Evolutionary conservation across 2,888 invertebrate genomes (phyloP), one percentile per base, ranked within the genome.

Genomic region (Synergus umbraculus): DNA sequence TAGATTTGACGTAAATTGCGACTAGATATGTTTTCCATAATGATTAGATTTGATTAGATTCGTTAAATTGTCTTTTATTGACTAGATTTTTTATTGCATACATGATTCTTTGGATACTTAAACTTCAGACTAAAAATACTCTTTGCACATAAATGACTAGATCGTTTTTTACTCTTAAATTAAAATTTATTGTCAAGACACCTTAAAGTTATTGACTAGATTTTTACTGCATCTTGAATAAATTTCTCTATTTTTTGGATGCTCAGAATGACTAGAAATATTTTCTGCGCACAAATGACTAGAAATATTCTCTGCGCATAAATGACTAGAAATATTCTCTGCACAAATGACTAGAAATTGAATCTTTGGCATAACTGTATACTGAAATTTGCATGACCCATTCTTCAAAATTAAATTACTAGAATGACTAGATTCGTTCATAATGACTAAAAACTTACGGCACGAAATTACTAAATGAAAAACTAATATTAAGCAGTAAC

Each of bases 21-120:
- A 80, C 78, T 82, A 78, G 80, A 77, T 54, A 13, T 78, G 44
- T 46, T 54, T 44, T 18, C 78, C 41, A 77, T 66, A 18, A 77
- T 69, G 78, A 81, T 79, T 81, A 79, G 76, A 77, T 46, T 76
- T 37, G 76, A 77, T 73, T 22, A 37, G 37, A 73, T 60, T 65
- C 41, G 46, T 79, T 12, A 13, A 46, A 46, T 18, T 63, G 4
- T 12, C 18, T 12, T 58, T 29, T 13, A 63, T 9, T 22, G 22
- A 4, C 29, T 18, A 63, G 58, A 58, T 2, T 29, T 63, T 29
- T 29, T 4, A 18, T 10, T 63, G 12, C 18, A 58, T 58, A n/a
- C 3, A n/a, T 9, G 9, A 58, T 44, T 44, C 18, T 58, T 3
- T 58, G 9, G 54, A 58, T 9, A 18, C n/a, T 58, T 37, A 37